Evolutionary conservation across 2,888 invertebrate genomes (phyloP), one percentile per base, ranked within the genome.

Genomic region (Cyclophora punctaria): DNA sequence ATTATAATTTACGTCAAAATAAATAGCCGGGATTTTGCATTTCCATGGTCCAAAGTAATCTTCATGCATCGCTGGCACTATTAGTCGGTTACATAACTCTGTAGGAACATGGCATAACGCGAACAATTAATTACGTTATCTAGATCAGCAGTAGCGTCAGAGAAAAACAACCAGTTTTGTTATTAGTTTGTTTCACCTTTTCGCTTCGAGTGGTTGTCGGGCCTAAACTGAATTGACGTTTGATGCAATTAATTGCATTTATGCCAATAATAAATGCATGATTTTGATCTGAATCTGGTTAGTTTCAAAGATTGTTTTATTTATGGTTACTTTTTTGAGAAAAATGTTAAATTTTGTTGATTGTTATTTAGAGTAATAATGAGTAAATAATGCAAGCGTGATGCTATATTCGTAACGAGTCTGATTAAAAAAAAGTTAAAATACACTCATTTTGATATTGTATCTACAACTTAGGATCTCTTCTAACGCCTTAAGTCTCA

Each of bases 221-320:
- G 52, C 71, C 60, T 74, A 57, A 60, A 51, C 49, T 59, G 60
- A 69, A 63, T 69, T 71, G 75, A 82, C 77, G 76, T 71, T 75
- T 75, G 71, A 69, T 60, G 74, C 78, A 79, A 83, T 81, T 84
- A 86, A 84, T 83, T 78, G 77, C 78, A 37, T 37, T 37, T 37
- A 37, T 37, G 37, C 37, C 37, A 37, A 37, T 37, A 37, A 5
- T 37, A 37, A 37, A 37, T 78, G 80, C 77, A 80, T 78, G 80
- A 80, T 79, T 45, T 48, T 35, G 78, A 76, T 69, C 73, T 73
- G 71, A 74, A 74, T 71, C 37, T 37, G 37, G 4, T 37, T 37
- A 37, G 37, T 37, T 37, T 37, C 37, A 37, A 37, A 50, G 57
- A 53, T 67, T 20, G 20, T 20, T 20, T 20, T 20, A 20, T 20